Evolutionary conservation across 2,888 invertebrate genomes (phyloP).

Genomic region (Noctua fimbriata): DNA sequence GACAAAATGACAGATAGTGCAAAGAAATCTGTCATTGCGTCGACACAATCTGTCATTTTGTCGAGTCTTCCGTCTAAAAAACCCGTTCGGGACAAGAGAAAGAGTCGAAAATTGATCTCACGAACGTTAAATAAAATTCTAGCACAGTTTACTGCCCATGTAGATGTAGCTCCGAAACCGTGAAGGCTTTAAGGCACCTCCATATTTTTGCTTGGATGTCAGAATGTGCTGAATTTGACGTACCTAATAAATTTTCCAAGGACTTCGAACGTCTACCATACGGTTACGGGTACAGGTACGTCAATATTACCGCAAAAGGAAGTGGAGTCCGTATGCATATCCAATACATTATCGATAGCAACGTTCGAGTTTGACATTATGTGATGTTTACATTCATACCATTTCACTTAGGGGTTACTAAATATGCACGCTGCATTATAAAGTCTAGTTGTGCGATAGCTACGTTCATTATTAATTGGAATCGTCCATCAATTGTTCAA

Average conservation of each 20-base stretch:
- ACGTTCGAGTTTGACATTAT: background rate
- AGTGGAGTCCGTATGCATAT: background rate
- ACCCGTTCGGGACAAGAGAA: background rate
- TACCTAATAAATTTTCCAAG: background rate
- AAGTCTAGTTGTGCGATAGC: background rate
- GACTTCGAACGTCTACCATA: too few relatives aligned
- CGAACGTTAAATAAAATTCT: background rate
- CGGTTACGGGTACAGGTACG: background rate
- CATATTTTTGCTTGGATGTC: background rate
- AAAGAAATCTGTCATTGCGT: too few relatives aligned
- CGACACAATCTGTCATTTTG: too few relatives aligned
- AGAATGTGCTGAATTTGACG: background rate
- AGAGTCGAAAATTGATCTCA: background rate
- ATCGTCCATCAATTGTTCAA: background rate
- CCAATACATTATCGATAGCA: background rate
- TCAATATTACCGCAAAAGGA: background rate
- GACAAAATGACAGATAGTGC: too few relatives aligned
- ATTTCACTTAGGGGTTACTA: background rate
- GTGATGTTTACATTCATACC: background rate
- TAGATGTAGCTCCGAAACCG: background rate
- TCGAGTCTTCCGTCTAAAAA: too few relatives aligned
- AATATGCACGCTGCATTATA: background rate
- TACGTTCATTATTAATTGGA: background rate
- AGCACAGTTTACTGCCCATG: background rate
- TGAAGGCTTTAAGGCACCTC: background rate